Evolutionary conservation across 1,140 invertebrate species (phyloP).

Genomic region (Hylaeus volcanicus): DNA sequence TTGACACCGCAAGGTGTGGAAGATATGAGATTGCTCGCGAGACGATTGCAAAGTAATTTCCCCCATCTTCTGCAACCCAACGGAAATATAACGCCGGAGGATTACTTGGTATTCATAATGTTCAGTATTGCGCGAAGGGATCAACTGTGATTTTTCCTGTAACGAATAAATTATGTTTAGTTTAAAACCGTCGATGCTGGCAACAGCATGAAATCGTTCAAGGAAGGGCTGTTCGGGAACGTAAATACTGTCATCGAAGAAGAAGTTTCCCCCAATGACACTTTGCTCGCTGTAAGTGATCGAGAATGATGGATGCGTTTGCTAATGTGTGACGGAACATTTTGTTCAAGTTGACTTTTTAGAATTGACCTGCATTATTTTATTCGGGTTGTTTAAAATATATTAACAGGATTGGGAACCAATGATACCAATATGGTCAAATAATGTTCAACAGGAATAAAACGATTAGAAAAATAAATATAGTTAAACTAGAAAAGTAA

Average conservation of each 20-base stretch:
- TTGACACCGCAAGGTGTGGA: slow-evolving; percentile 74
- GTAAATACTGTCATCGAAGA: slow-evolving; percentile 56
- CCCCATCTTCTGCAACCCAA: slow-evolving; percentile 69
- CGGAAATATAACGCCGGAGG: slow-evolving; percentile 55
- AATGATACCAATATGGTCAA: too few species aligned
- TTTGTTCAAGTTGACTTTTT: too few species aligned
- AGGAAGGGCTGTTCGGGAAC: slow-evolving; percentile 73
- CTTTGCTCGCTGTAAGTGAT: slow-evolving; percentile 67
- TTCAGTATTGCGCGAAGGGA: not conserved
- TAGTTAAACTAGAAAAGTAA: too few species aligned
- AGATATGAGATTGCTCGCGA: slow-evolving; percentile 73
- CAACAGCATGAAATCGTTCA: slow-evolving; percentile 73
- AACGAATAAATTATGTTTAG: slow-evolving; percentile 53
- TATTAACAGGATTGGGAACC: too few species aligned
- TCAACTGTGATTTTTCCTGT: not conserved
- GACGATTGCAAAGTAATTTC: slow-evolving; percentile 73
- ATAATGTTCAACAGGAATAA: too few species aligned
- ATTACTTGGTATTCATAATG: slow-evolving; percentile 63
- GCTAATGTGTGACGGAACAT: too few species aligned
- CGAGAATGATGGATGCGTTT: not conserved
- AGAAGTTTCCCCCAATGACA: slow-evolving; percentile 64
- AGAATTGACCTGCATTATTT: too few species aligned
- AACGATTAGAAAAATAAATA: too few species aligned
- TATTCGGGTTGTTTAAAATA: too few species aligned
- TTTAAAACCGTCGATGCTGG: slow-evolving; percentile 70